Base-by-base conservation (phyloP, 2,113 vertebrate genomes). In the Phoxinus phoxinus region DNA sequence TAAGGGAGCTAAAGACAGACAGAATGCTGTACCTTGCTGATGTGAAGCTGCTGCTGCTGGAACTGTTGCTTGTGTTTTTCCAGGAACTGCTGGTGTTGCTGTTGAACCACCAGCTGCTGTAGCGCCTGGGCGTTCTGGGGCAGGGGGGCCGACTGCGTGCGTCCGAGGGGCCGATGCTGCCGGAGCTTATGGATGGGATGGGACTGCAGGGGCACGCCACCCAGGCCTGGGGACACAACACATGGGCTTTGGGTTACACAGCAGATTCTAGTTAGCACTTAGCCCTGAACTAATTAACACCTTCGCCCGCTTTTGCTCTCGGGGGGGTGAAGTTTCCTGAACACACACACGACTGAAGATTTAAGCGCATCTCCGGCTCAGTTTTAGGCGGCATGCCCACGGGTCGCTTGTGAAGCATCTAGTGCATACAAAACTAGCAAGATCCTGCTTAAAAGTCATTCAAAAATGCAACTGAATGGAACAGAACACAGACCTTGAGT, bases 11-110 rank as follows among this genome's bases (percentile, higher is more conserved):
- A 61, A 74, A 83, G 65, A 44, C 35, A 85, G 61, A 72, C 30
- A 21, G 65, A 35, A 15, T 35, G 46, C 63, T 0, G 72, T 93
- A 98, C 97, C 97, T 99, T 98, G 95, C 93, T 96, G 91, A 98
- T 94, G 93, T 99, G 97, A 90, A 99, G 95, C 90, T 96, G 96
- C 89, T 98, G 97, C 88, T 98, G 97, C 88, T 98, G 98, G 92
- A 99, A 99, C 86, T 99, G 97, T 91, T 98, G 97, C 91, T 99
- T 99, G 94, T 99, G 98, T 94, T 99, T 99, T 93, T 98, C 98
- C 94, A 99, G 95, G 92, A 99, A 99, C 92, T 99, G 98, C 94
- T 99, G 97, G 94, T 99, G 98, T 91, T 99, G 98, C 93, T 99
- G 98, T 93, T 99, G 98, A 89, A 99, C 96, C 79, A 99, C 98